Percentiles rank a stretch among this genome's conserved stretches.
These are phyloP conservation scores for Aythya fuligula DNA, from an alignment of 2,797 vertebrate genomes.

Conservation along the genomic window DNA sequence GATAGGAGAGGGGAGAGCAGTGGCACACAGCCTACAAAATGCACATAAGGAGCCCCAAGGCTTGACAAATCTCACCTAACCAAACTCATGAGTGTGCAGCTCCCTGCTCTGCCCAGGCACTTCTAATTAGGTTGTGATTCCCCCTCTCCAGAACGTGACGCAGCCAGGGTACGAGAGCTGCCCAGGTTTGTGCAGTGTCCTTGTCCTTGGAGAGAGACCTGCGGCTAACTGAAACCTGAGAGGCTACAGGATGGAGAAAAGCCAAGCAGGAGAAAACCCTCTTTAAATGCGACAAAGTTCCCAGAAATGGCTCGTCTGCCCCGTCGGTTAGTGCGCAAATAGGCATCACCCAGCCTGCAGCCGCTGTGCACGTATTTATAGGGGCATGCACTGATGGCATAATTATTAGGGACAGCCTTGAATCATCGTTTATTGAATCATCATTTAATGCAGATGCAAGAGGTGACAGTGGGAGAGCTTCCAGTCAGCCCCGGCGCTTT, in stretches of 20 bases:
- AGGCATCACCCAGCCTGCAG: not conserved
- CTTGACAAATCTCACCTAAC: not conserved
- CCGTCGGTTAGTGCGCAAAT: not conserved
- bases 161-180: not conserved
- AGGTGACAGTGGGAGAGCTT: not conserved
- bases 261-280: not conserved
- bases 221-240: not conserved
- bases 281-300: not conserved
- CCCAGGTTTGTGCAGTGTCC: not conserved
- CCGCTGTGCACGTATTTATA: not conserved
- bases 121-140: not conserved
- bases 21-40: not conserved
- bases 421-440: not conserved
- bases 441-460: not conserved
- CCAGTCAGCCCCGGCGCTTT: not conserved
- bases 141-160: not conserved
- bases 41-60: not conserved
- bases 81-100: not conserved
- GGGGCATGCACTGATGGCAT: not conserved
- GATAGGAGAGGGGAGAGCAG: not conserved
- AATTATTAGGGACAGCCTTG: not conserved
- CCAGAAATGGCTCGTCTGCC: not conserved
- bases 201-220: not conserved
- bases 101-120: not conserved
- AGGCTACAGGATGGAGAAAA: rapidly evolving